Percentiles rank a stretch among this genome's conserved stretches.
These are phyloP conservation scores for Tinea trinotella DNA, from an alignment of 2,888 invertebrate species.

Conservation along the genomic window DNA sequence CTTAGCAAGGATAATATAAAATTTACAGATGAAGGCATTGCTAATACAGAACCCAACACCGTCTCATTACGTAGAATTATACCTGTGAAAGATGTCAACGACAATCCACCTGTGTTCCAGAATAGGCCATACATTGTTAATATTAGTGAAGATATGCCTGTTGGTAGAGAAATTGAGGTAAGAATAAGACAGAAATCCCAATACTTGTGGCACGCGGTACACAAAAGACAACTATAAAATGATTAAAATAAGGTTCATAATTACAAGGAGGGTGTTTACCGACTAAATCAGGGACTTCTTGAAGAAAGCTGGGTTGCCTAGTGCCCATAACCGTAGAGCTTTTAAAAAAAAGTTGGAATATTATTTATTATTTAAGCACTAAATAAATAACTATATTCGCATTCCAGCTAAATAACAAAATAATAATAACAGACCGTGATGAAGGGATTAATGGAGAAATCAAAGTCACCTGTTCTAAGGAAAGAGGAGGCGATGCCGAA, in stretches of 20 bases:
- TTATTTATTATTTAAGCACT: too few relatives aligned
- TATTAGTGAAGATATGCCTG: constrained; percentile 77
- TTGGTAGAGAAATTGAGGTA: constrained; percentile 76
- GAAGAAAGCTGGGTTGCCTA: too few relatives aligned
- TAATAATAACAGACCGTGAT: constrained; percentile 80
- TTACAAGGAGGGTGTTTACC: too few relatives aligned
- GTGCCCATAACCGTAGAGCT: too few relatives aligned
- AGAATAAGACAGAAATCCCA: too few relatives aligned
- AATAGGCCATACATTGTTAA: constrained; percentile 81
- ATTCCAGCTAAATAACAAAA: constrained; percentile 64
- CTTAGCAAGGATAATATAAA: background rate
- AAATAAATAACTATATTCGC: background rate
- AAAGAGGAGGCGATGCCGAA: constrained; percentile 73
- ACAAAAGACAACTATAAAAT: too few relatives aligned
- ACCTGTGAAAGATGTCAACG: constrained; percentile 84
- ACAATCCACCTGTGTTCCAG: constrained; percentile 82
- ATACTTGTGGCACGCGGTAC: too few relatives aligned
- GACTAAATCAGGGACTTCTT: too few relatives aligned
- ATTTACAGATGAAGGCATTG: constrained; percentile 76
- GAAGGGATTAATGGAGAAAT: constrained; percentile 81
- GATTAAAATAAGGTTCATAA: too few relatives aligned
- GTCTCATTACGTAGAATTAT: constrained; percentile 84
- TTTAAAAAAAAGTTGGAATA: too few relatives aligned
- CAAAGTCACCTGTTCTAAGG: constrained; percentile 74
- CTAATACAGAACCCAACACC: constrained; percentile 82